phyloP scores from a whole-genome alignment of 1,140 invertebrate genomes.

The Sminthurides bifidus region DNA sequence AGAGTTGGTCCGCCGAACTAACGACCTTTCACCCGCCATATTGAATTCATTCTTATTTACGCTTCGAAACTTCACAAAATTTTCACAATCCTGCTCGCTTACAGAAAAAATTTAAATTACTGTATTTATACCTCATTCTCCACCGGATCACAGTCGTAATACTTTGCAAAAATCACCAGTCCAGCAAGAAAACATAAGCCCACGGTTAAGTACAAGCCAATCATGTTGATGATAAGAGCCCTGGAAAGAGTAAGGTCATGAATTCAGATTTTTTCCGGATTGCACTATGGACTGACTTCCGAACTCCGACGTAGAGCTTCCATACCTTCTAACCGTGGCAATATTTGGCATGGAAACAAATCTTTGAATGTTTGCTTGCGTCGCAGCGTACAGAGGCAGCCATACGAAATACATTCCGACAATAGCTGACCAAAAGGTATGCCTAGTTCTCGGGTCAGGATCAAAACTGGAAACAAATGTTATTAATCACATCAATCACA shows the following conservation, averaged over 20 bases:
- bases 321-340: neutral
- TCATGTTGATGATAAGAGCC: slow-evolving; percentile 52
- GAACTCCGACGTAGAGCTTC: neutral
- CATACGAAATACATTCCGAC: slow-evolving; percentile 82
- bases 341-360: slow-evolving; percentile 17
- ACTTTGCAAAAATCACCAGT: slow-evolving; percentile 41
- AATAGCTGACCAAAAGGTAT: slow-evolving; percentile 76
- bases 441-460: slow-evolving; percentile 42
- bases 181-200: slow-evolving; percentile 61
- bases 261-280: slow-evolving; percentile 1
- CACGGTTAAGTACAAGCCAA: slow-evolving; percentile 51
- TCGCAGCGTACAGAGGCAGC: slow-evolving; percentile 80
- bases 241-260: slow-evolving; percentile 39
- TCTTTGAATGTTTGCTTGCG: slow-evolving; percentile 59
- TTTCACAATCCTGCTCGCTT: too few species aligned
- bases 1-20: slow-evolving; percentile 36
- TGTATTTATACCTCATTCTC: slow-evolving; percentile 11
- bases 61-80: too few species aligned
- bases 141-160: slow-evolving; percentile 42
- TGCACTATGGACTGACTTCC: neutral
- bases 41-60: too few species aligned
- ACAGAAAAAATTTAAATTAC: neutral
- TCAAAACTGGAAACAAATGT: slow-evolving; percentile 35
- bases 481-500: slow-evolving; percentile 1
- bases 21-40: slow-evolving; percentile 1